Evolutionary conservation across 23 tunicate species (phyloP), one percentile per base, ranked within the genome.

Genomic region (Clavelina lepadiformis): DNA sequence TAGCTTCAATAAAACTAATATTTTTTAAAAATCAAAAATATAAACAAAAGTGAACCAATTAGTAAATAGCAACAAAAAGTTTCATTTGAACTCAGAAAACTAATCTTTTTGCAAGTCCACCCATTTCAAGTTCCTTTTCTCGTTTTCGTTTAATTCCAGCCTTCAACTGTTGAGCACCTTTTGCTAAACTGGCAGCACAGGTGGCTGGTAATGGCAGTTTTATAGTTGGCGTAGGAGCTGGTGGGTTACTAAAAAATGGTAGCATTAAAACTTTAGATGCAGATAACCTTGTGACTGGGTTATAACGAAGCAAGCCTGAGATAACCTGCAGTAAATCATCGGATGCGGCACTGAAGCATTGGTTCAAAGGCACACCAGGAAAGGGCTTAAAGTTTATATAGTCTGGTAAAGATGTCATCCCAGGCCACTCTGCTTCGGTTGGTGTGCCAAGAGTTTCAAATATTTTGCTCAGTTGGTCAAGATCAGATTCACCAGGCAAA

Each of bases 361-460:
- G 76, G 51, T 49, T 27, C 5, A 92, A 59, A 4, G 98, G 98
- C 33, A 92, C 44, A 31, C 98, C 98, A 15, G 93, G 93, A 41
- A 77, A 84, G 1, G 71, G 65, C 34, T 78, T 77, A 53, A 84
- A 92, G 49, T 28, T 35, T 61, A 82, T 56, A 45, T 92, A 92
- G 45, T 92, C 93, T 0, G 98, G 98, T 2, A 92, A 60, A n/a
- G 71, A 33, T 0, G 71, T 69, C 82, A 80, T 80, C 5, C 83
- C 87, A 25, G 91, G 98, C 98, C 98, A 92, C 31, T 84, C 84
- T 13, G 66, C 78, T 61, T 77, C 92, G 27, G 72, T 83, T 0
- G 98, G 98, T 0, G 98, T 92, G 27, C 98, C 98, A 46, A 92
- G 73, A 22, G 86, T 78, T 49, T 92, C 93, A 58, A 92, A 92